Conservation (phyloP, 2,113 vertebrate species). For the Formicarius rufipectus region DNA sequence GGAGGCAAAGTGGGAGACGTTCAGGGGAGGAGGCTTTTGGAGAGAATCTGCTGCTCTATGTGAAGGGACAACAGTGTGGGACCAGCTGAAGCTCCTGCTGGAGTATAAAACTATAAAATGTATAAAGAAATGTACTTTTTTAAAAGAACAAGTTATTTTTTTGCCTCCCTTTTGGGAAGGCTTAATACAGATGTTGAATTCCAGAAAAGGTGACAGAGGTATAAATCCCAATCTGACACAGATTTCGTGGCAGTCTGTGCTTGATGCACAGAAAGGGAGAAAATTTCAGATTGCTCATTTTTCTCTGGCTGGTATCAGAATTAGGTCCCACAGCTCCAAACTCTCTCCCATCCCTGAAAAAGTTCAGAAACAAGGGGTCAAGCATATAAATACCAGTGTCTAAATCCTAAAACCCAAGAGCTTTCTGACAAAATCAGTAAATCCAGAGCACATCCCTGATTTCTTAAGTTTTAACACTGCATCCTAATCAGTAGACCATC, state of each 20-base stretch:
- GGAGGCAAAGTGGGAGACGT: background rate
- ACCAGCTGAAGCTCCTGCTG: background rate
- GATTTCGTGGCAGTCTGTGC: background rate
- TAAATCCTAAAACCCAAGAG: background rate
- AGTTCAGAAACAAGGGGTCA: background rate
- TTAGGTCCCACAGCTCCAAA: background rate
- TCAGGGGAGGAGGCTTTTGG: background rate
- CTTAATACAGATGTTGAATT: background rate
- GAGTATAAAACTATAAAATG: no score
- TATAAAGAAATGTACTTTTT: no score
- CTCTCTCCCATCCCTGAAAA: background rate
- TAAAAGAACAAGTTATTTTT: background rate
- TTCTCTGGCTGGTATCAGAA: background rate
- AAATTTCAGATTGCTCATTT: background rate
- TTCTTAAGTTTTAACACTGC: background rate
- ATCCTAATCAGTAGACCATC: background rate
- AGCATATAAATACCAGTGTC: background rate
- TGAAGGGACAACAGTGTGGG: background rate
- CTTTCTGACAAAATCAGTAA: background rate
- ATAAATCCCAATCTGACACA: background rate
- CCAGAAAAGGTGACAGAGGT: background rate
- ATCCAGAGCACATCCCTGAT: background rate
- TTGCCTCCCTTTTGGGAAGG: background rate
- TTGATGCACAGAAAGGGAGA: background rate
- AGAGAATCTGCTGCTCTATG: background rate